Base-by-base conservation (phyloP, 2,797 vertebrate species). In the Setipinna tenuifilis region DNA sequence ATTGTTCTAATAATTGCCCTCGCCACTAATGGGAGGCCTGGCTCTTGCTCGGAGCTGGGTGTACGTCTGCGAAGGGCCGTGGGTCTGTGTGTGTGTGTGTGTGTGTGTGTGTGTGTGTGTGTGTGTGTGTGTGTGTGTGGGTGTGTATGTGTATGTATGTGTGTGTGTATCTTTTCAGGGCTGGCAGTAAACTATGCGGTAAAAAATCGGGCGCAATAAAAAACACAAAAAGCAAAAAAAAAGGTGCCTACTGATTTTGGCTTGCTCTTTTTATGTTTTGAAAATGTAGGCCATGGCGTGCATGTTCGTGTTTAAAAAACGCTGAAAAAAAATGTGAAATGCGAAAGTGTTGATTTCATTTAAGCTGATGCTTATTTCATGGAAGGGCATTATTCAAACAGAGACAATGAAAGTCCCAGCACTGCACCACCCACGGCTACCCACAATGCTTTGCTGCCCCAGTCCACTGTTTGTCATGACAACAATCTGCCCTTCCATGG, bases 1-100 rank as follows among this genome's bases (percentile, higher is more conserved):
- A 75, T 28, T 48, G 87, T 87, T 87, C 78, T 84, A 83, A 85
- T 84, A 85, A 86, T 83, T 78, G 78, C 71, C 86, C 84, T 85
- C 81, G 35, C 86, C 81, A 86, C 82, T 62, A 88, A 87, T 84
- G 86, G 10, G 19, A 23, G 75, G 57, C 12, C 83, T 78, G 61
- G 75, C 65, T 82, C 50, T 54, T 54, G 50, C 50, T 54, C 50
- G 50, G 25, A 17, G 54, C 44, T 59, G 19, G 7, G 65, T 81
- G 75, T 44, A 25, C 11, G 28, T 71, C 68, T 31, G 68, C 68
- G 25, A 31, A 28, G 7, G 50, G 50, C 50, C 14, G 50, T 54
- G 50, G 0, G 50, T 54, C 9, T 54, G 46, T 48, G 46, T 48
- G 46, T 48, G 46, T 48, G 46, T 48, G 46, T 48, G 46, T 48